Conservation (phyloP, 1,140 invertebrate species). For the Stegodyphus dumicola region DNA sequence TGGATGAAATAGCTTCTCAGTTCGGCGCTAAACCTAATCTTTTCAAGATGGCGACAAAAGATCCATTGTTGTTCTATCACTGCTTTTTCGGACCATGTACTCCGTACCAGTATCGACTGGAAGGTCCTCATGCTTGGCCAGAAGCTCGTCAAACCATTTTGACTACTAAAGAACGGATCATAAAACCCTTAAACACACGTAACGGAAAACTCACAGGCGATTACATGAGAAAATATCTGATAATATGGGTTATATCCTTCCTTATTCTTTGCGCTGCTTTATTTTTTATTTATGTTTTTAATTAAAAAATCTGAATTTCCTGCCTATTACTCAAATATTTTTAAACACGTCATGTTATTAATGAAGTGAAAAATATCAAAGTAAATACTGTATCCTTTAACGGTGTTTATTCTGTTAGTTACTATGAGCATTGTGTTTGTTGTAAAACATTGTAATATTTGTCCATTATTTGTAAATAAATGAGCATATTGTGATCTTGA, state of each 20-base stretch:
- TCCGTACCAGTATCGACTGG: constrained; percentile 69
- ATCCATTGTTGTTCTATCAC: constrained; percentile 66
- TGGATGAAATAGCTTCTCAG: constrained; percentile 67
- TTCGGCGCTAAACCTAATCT: constrained; percentile 67
- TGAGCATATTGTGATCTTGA: too few species aligned
- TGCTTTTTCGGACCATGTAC: constrained; percentile 67
- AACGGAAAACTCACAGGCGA: not conserved
- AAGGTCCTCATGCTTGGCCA: constrained; percentile 67
- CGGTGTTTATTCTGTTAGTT: too few species aligned
- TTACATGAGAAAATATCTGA: not conserved
- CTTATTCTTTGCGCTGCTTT: not conserved
- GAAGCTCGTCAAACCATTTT: constrained; percentile 67
- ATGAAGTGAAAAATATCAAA: too few species aligned
- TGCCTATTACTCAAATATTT: too few species aligned
- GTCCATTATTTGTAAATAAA: too few species aligned
- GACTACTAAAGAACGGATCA: not conserved
- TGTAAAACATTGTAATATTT: too few species aligned
- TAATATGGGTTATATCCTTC: not conserved
- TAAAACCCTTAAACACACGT: not conserved
- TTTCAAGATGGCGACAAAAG: constrained; percentile 65
- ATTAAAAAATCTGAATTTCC: not conserved
- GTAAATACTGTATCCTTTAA: too few species aligned
- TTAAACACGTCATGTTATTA: too few species aligned
- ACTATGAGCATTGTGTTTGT: too few species aligned
- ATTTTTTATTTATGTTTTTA: not conserved